phyloP scores from a whole-genome alignment of 2,797 vertebrate species.

The Enteromius unitaeniatus region DNA sequence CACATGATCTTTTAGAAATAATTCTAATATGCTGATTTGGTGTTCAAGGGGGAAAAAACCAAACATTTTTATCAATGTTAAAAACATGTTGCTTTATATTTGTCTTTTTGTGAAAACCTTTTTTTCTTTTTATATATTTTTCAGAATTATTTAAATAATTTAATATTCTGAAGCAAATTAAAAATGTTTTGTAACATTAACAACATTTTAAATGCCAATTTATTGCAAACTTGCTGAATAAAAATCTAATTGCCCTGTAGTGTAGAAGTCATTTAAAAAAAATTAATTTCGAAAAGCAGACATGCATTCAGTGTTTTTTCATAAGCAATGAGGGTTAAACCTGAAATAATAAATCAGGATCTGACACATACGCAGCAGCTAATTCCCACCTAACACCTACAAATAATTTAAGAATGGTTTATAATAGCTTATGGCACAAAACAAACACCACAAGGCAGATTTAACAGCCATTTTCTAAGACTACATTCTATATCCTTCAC shows the following conservation, averaged over 20 bases:
- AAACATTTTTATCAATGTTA: not conserved
- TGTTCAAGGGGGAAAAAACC: not conserved
- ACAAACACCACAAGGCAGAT: slow-evolving; percentile 57
- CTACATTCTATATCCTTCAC: slow-evolving; percentile 61
- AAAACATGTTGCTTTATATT: not conserved
- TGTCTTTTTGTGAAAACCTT: not conserved
- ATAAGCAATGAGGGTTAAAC: not conserved
- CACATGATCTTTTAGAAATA: not conserved
- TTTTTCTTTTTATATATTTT: not conserved
- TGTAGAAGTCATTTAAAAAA: not conserved
- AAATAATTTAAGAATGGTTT: slow-evolving; percentile 50
- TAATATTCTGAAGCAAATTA: not conserved
- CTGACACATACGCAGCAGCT: not conserved
- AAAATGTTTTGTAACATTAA: not conserved
- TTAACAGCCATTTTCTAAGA: slow-evolving; percentile 59
- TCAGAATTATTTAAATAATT: not conserved
- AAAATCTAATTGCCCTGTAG: not conserved
- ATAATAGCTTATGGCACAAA: slow-evolving; percentile 52
- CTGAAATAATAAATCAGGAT: slow-evolving; percentile 2
- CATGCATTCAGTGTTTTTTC: not conserved
- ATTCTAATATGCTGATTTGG: not conserved
- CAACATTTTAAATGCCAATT: not conserved
- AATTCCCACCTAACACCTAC: slow-evolving; percentile 26
- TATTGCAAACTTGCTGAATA: not conserved
- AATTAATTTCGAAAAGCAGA: not conserved